Evolutionary conservation across 1,140 invertebrate genomes (phyloP), one percentile per base, ranked within the genome.

Genomic region (Chrysoperla carnea): DNA sequence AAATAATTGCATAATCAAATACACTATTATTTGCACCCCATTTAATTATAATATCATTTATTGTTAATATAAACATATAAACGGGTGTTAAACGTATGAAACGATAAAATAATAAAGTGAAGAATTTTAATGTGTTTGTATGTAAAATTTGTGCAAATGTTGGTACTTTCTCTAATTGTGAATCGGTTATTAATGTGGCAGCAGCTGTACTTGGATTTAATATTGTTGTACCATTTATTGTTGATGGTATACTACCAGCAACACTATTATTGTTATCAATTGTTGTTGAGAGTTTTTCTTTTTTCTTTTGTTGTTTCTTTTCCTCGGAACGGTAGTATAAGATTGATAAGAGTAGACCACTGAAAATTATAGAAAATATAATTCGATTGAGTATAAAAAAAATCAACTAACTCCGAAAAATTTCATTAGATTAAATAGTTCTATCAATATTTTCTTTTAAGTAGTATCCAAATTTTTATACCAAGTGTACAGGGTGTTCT

Each of bases 81-180:
- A 80, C 81, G 11, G 84, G 83, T 1, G 83, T 85, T 42, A 87
- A 61, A 48, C 84, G 75, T 13, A 85, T 51, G 48, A 79, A 77
- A 54, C 79, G 63, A 57, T 80, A 80, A 15, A 76, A 51, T 8
- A 79, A 47, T 61, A 79, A 66, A 42, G 69, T 53, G 0, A 69
- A 39, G 39, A 76, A 75, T 48, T 76, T 72, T 15, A 43, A 42
- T 13, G 49, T 52, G 43, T 66, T 65, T 1, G 55, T 54, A 41
- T 52, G 58, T 23, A 23, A 23, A 23, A 23, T 23, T 23, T 0
- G 62, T 13, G 41, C 66, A 68, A 38, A 50, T 58, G 7, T 49
- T 46, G 8, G 39, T 4, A 33, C n/a, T 12, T 9, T 33, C 31
- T 11, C 31, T 11, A 33, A 12, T 33, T 11, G n/a, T 12, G 31